These are phyloP conservation scores for Periophthalmus modestus DNA, from an alignment of 2,113 vertebrate species.

Conservation along the genomic window DNA sequence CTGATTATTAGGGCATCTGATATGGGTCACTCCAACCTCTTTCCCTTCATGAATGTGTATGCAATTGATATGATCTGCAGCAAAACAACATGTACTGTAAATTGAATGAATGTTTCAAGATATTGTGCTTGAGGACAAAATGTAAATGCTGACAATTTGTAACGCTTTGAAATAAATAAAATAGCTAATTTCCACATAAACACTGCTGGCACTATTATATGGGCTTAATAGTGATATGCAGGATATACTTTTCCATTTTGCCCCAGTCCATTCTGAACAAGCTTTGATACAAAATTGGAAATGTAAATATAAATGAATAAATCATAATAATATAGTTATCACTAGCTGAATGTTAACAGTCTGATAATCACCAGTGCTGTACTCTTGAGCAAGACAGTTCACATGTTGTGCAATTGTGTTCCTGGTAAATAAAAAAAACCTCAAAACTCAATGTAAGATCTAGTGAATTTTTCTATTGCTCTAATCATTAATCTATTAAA, in stretches of 20 bases:
- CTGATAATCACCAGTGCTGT: too few relatives aligned
- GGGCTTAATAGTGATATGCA: background rate
- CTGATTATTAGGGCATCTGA: constrained; percentile 65
- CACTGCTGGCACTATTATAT: background rate
- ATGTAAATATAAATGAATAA: too few relatives aligned
- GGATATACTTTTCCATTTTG: background rate
- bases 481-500: too few relatives aligned
- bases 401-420: background rate
- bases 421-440: too few relatives aligned
- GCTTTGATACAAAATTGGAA: too few relatives aligned
- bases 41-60: constrained; percentile 72
- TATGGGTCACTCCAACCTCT: constrained; percentile 62
- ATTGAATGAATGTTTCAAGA: constrained; percentile 50
- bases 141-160: constrained; percentile 31
- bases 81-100: constrained; percentile 50
- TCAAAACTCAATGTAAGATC: too few relatives aligned
- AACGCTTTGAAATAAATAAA: constrained; percentile 18
- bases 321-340: background rate
- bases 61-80: constrained; percentile 69
- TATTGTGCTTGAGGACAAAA: constrained; percentile 28
- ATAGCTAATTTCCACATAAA: constrained; percentile 1
- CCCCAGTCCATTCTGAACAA: background rate
- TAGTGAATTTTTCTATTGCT: too few relatives aligned
- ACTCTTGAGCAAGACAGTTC: background rate
- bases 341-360: background rate